Percentiles rank a stretch among this genome's conserved stretches.
Evolutionary conservation across 2,888 invertebrate species (phyloP).

Genomic region (Erebia aethiops): DNA sequence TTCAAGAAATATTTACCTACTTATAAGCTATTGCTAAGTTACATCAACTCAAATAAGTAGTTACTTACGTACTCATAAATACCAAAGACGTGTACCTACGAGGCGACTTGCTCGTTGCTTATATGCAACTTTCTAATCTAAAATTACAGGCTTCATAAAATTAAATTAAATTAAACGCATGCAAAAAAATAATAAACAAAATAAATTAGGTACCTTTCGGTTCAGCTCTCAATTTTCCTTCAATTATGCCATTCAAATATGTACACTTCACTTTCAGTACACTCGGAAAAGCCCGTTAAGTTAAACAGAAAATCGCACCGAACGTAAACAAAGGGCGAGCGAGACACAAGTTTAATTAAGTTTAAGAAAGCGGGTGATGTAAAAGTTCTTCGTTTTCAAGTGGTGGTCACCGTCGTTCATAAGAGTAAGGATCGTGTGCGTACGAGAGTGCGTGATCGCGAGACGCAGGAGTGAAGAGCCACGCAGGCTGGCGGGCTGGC

Average conservation of each 20-base stretch:
- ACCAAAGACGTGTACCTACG: constrained; percentile 60
- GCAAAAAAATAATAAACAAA: constrained; percentile 39
- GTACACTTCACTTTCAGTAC: constrained; percentile 73
- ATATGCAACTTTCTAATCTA: constrained; percentile 79
- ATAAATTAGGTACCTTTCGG: constrained; percentile 68
- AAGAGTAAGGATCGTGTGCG: constrained; percentile 46
- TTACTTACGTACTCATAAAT: constrained; percentile 64
- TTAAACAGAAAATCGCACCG: constrained; percentile 51
- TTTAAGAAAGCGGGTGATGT: constrained; percentile 16
- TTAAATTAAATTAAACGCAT: constrained; percentile 12
- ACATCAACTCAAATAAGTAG: constrained; percentile 72
- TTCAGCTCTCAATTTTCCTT: constrained; percentile 60
- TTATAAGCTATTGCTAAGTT: constrained; percentile 68
- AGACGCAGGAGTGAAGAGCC: constrained; percentile 44
- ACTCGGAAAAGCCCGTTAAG: constrained; percentile 59
- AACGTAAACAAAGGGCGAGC: constrained; percentile 52
- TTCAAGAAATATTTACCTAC: constrained; percentile 30
- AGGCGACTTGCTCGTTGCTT: constrained; percentile 71
- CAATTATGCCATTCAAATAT: constrained; percentile 59
- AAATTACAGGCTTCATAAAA: constrained; percentile 47
- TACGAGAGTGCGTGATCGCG: constrained; percentile 48
- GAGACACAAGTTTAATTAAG: constrained; percentile 45
- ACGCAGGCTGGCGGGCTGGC: constrained; percentile 69
- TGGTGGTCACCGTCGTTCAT: constrained; percentile 36
- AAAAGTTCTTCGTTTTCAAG: constrained; percentile 7